Percentiles rank a stretch among this genome's conserved stretches.
These are phyloP conservation scores for Anneissia japonica DNA, from an alignment of 35 echinoderm and acorn worm species.

Conservation along the genomic window DNA sequence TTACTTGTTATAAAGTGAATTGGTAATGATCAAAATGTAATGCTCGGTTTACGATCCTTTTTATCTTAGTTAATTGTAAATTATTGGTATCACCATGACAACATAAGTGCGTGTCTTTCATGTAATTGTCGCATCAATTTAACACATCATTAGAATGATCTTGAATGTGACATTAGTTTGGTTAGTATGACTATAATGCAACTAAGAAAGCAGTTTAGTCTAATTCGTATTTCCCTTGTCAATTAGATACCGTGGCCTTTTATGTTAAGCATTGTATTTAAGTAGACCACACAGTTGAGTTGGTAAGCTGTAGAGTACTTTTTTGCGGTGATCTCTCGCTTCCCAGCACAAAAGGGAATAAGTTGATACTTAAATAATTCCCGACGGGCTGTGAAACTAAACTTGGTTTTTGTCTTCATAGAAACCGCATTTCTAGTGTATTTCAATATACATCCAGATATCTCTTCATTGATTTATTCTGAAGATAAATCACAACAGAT, in stretches of 20 bases:
- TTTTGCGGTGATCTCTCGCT: neutral
- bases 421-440: neutral
- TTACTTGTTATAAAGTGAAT: neutral
- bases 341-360: neutral
- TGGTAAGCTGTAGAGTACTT: neutral
- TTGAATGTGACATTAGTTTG: neutral
- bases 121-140: neutral
- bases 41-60: neutral
- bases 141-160: neutral
- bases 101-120: neutral
- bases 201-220: neutral
- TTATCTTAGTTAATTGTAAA: constrained; percentile 2
- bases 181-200: neutral
- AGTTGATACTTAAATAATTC: neutral
- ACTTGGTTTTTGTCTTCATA: neutral
- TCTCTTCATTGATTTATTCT: neutral
- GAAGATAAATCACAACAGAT: neutral
- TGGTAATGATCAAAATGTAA: neutral
- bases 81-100: neutral
- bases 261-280: neutral
- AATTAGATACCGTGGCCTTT: neutral
- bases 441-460: neutral
- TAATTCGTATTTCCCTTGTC: neutral
- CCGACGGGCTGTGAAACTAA: neutral
- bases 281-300: neutral